Conservation (phyloP, 1,140 invertebrate species). For the Teleopsis dalmanni region DNA sequence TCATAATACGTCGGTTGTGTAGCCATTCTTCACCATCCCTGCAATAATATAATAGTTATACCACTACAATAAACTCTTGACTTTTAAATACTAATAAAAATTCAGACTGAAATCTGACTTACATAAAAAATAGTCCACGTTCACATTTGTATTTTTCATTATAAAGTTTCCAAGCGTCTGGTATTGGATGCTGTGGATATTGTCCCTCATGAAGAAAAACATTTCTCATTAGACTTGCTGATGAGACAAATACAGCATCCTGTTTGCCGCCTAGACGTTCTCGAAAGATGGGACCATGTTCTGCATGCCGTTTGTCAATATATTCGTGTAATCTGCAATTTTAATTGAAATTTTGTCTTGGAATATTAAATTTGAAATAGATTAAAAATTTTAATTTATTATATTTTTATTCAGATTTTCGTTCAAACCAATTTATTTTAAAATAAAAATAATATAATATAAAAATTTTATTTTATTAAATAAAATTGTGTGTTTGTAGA, state of each 20-base stretch:
- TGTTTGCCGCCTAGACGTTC: constrained; percentile 58
- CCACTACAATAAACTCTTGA: constrained; percentile 5
- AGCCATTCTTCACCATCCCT: constrained; percentile 76
- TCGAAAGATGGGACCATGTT: constrained; percentile 67
- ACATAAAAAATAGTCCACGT: constrained; percentile 83
- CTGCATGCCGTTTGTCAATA: constrained; percentile 60
- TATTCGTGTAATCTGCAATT: constrained; percentile 59
- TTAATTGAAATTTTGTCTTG: no score
- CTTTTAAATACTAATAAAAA: not conserved
- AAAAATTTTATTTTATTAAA: no score
- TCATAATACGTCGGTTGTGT: constrained; percentile 59
- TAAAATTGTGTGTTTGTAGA: no score
- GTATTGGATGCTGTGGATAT: constrained; percentile 69
- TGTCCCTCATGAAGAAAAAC: constrained; percentile 71
- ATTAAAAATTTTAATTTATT: no score
- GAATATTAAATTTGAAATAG: no score
- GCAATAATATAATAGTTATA: constrained; percentile 3
- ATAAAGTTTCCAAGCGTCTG: constrained; percentile 74
- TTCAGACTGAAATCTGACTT: constrained; percentile 33
- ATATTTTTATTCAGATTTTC: no score
- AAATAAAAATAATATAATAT: no score
- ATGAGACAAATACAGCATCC: constrained; percentile 59
- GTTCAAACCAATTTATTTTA: no score
- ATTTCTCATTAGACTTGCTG: constrained; percentile 53
- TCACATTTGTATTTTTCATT: constrained; percentile 61